These are phyloP conservation scores for Holacanthus passer DNA, from an alignment of 2,113 vertebrate genomes.

Conservation along the genomic window DNA sequence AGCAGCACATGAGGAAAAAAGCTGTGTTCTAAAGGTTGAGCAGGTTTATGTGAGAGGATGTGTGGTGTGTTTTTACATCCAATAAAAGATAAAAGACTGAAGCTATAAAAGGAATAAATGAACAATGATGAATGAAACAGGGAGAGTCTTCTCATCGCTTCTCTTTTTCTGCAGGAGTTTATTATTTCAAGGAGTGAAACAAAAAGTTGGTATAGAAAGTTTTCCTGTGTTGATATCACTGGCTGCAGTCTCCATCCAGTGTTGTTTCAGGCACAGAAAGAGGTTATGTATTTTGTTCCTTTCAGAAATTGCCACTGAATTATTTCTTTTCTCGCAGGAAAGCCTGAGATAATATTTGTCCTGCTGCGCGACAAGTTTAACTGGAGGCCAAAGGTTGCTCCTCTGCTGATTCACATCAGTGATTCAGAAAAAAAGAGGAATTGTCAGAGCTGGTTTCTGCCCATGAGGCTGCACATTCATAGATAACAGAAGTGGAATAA, in stretches of 20 bases:
- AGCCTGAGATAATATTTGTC: slow-evolving; percentile 69
- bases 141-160: not conserved
- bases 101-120: not conserved
- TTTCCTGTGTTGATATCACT: slow-evolving; percentile 33
- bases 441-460: not conserved
- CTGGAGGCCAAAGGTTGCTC: slow-evolving; percentile 48
- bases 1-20: not conserved
- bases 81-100: not conserved
- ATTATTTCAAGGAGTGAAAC: slow-evolving; percentile 41
- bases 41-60: not conserved
- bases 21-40: slow-evolving; percentile 2
- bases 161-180: slow-evolving; percentile 24
- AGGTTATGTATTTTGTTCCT: slow-evolving; percentile 7
- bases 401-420: slow-evolving; percentile 37
- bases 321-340: slow-evolving; percentile 35
- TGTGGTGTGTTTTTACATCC: not conserved
- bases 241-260: not conserved
- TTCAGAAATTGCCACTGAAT: too few species aligned
- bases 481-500: not conserved
- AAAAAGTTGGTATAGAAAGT: slow-evolving; percentile 11
- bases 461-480: not conserved
- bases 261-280: slow-evolving; percentile 48
- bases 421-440: not conserved
- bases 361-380: slow-evolving; percentile 37
- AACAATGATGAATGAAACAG: slow-evolving; percentile 11